A percentile compares a stretch with the other conserved stretches of the same genome.
Conservation (phyloP, 2,888 invertebrate genomes). For the Luffia ferchaultella region DNA sequence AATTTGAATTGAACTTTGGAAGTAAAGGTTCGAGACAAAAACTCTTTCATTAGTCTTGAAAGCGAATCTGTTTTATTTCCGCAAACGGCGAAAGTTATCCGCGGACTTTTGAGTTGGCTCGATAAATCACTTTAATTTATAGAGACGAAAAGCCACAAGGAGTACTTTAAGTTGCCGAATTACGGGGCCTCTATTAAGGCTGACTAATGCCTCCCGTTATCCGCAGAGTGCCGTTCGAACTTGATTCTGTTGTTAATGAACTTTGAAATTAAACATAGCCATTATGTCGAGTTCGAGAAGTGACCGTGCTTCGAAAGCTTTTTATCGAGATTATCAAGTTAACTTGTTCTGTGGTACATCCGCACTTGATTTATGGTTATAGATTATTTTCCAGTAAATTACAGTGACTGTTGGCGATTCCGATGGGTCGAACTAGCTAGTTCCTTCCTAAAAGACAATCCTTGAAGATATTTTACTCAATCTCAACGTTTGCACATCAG, state of each 20-base stretch:
- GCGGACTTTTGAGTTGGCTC: slow-evolving; percentile 34
- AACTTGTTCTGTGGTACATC: no score
- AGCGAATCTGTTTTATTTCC: slow-evolving; percentile 44
- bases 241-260: slow-evolving; percentile 18
- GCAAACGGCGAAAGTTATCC: slow-evolving; percentile 46
- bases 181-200: slow-evolving; percentile 31
- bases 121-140: slow-evolving; percentile 61
- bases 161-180: slow-evolving; percentile 36
- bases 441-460: no score
- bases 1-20: neutral
- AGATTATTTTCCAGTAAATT: no score
- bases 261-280: slow-evolving; percentile 6
- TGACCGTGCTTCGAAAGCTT: slow-evolving; percentile 1
- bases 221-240: slow-evolving; percentile 15
- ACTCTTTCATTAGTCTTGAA: slow-evolving; percentile 37
- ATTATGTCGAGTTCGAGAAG: neutral
- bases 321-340: neutral
- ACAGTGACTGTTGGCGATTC: no score
- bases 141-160: slow-evolving; percentile 39
- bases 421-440: no score
- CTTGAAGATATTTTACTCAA: no score
- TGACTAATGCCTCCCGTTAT: slow-evolving; percentile 35
- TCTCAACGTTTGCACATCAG: no score
- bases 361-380: no score
- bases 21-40: slow-evolving; percentile 26